A percentile compares a stretch with the other conserved stretches of the same genome.
phyloP scores from a whole-genome alignment of 2,888 invertebrate species.

The Sesia apiformis region DNA sequence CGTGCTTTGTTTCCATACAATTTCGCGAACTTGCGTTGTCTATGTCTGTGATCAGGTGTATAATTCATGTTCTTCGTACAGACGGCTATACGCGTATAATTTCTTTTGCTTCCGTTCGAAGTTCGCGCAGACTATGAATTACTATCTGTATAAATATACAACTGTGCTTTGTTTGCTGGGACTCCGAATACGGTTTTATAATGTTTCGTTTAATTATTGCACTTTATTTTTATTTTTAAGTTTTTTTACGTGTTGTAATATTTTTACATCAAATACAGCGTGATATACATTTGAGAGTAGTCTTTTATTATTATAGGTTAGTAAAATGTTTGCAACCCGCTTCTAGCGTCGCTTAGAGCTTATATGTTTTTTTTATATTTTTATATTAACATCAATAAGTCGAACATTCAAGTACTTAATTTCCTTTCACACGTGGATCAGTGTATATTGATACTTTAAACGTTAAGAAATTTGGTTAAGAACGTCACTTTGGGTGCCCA shows the following conservation, averaged over 20 bases:
- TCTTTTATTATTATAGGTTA: constrained; percentile 35
- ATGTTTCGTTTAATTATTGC: constrained; percentile 39
- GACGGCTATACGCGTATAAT: constrained; percentile 10
- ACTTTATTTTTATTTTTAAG: constrained; percentile 39
- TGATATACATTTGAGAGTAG: constrained; percentile 50
- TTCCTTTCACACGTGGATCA: not conserved
- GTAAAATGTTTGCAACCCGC: constrained; percentile 33
- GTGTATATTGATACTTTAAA: not conserved
- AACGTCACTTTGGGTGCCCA: constrained; percentile 3
- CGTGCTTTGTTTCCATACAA: no score
- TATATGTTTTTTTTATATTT: constrained; percentile 20
- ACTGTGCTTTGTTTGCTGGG: constrained; percentile 10
- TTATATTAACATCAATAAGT: constrained; percentile 2
- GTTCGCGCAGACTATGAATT: constrained; percentile 5
- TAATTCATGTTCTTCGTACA: not conserved
- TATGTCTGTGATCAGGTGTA: not conserved
- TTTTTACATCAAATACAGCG: constrained; percentile 64
- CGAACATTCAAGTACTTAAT: no score
- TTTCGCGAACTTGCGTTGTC: no score
- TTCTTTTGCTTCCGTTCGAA: constrained; percentile 10
- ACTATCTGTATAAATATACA: constrained; percentile 8
- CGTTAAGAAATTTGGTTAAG: not conserved
- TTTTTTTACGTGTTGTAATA: constrained; percentile 57
- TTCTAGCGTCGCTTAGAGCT: constrained; percentile 62
- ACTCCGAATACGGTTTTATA: constrained; percentile 15